phyloP scores from a whole-genome alignment of 1,140 invertebrate species.

The Brachionus rotundiformis region DNA sequence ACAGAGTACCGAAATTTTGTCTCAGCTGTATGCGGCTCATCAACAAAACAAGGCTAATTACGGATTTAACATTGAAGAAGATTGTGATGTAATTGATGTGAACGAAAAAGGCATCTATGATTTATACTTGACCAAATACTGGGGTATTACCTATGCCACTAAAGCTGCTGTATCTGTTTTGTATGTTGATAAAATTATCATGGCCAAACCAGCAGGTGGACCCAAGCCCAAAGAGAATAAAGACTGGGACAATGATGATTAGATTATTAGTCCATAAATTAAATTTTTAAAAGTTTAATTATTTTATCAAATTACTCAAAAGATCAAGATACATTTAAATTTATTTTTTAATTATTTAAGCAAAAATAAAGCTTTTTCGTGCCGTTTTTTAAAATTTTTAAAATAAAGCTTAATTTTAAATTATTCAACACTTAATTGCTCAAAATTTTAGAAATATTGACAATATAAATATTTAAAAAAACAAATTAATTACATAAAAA shows the following conservation, averaged over 20 bases:
- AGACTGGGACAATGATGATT: slow-evolving; percentile 50
- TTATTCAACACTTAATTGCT: background rate
- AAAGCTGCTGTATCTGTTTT: slow-evolving; percentile 88
- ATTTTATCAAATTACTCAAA: slow-evolving; percentile 12
- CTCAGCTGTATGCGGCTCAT: slow-evolving; percentile 86
- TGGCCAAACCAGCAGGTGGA: slow-evolving; percentile 93
- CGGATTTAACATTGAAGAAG: slow-evolving; percentile 84
- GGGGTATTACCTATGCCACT: slow-evolving; percentile 92
- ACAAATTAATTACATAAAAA: background rate
- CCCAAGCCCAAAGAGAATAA: slow-evolving; percentile 70
- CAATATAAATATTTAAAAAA: background rate
- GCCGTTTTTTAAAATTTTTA: slow-evolving; percentile 4
- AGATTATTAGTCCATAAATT: background rate
- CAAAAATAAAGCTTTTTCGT: background rate
- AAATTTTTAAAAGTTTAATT: background rate
- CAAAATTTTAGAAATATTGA: background rate
- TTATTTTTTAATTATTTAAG: slow-evolving; percentile 22
- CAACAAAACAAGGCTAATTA: slow-evolving; percentile 78
- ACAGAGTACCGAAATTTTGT: slow-evolving; percentile 74
- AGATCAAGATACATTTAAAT: background rate
- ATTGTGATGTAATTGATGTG: slow-evolving; percentile 72
- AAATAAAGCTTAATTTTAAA: background rate
- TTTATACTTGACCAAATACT: slow-evolving; percentile 82
- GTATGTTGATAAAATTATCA: slow-evolving; percentile 94
- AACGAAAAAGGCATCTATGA: slow-evolving; percentile 43